Evolutionary conservation across 2,113 vertebrate genomes (phyloP).

Genomic region (Phrynosoma blainvillii): DNA sequence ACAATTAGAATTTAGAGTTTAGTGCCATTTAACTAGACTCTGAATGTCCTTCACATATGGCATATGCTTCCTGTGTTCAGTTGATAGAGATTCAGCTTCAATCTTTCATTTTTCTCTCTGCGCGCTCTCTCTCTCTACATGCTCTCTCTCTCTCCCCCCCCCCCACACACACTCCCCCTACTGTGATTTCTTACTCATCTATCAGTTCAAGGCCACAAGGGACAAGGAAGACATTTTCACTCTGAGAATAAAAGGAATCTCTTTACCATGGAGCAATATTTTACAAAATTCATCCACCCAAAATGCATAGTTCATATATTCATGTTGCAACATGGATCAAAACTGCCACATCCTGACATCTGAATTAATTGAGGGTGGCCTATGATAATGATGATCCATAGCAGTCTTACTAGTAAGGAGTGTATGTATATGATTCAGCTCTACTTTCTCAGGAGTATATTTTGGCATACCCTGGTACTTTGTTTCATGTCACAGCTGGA

Average conservation of each 20-base stretch:
- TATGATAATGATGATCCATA: background rate
- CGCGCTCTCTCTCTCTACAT: too few species aligned
- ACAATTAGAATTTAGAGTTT: background rate
- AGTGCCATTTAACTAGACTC: background rate
- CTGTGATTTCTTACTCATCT: slow-evolving; percentile 10
- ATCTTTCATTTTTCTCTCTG: too few species aligned
- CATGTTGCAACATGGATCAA: background rate
- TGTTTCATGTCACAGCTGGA: background rate
- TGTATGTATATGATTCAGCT: background rate
- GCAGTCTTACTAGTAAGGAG: background rate
- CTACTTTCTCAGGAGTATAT: background rate
- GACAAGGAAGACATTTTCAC: background rate
- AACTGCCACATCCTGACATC: background rate
- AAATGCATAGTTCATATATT: background rate
- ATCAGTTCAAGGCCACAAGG: slow-evolving; percentile 7
- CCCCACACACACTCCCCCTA: background rate
- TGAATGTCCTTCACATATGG: background rate
- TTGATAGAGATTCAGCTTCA: background rate
- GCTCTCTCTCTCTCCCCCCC: too few species aligned
- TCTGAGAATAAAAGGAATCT: background rate
- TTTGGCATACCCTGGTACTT: background rate
- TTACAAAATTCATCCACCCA: background rate
- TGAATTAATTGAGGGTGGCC: background rate
- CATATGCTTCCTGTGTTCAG: background rate
- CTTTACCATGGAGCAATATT: background rate